phyloP scores from a whole-genome alignment of 2,888 invertebrate species.

The Dorcus hopei region DNA sequence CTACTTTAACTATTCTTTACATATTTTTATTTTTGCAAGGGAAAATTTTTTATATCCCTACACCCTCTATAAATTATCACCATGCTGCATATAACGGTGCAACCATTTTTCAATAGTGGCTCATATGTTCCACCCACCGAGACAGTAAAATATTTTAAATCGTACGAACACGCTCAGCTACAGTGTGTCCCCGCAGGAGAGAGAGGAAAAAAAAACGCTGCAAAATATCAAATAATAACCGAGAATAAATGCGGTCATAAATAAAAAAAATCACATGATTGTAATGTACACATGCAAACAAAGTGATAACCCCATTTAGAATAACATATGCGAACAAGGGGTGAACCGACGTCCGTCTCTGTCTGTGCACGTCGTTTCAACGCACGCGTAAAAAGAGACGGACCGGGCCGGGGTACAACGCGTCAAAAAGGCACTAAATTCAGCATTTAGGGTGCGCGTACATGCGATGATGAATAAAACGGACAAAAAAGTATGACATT shows the following conservation, averaged over 20 bases:
- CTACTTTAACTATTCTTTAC: neutral
- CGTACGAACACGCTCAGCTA: conserved; percentile 7
- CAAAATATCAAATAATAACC: conserved; percentile 24
- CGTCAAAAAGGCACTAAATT: conserved; percentile 24
- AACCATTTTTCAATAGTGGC: too few relatives aligned
- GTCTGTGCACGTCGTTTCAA: neutral
- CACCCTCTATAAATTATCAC: too few relatives aligned
- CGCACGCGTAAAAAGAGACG: neutral
- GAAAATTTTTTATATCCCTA: too few relatives aligned
- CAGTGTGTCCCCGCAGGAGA: neutral
- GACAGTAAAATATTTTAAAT: neutral
- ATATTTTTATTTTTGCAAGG: too few relatives aligned
- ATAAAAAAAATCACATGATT: conserved; percentile 25
- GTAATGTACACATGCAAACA: conserved; percentile 28
- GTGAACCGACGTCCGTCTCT: conserved; percentile 18
- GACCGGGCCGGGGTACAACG: conserved; percentile 13
- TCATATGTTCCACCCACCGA: too few relatives aligned
- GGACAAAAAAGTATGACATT: conserved; percentile 26
- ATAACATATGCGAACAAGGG: conserved; percentile 4
- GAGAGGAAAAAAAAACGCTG: conserved; percentile 1
- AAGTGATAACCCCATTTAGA: conserved; percentile 28
- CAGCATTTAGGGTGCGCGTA: conserved; percentile 19
- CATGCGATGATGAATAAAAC: conserved; percentile 9
- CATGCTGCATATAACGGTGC: too few relatives aligned
- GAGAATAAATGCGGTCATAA: conserved; percentile 26